Evolutionary conservation across 2,113 vertebrate genomes (phyloP), one percentile per base, ranked within the genome.

Genomic region (Entelurus aequoreus): DNA sequence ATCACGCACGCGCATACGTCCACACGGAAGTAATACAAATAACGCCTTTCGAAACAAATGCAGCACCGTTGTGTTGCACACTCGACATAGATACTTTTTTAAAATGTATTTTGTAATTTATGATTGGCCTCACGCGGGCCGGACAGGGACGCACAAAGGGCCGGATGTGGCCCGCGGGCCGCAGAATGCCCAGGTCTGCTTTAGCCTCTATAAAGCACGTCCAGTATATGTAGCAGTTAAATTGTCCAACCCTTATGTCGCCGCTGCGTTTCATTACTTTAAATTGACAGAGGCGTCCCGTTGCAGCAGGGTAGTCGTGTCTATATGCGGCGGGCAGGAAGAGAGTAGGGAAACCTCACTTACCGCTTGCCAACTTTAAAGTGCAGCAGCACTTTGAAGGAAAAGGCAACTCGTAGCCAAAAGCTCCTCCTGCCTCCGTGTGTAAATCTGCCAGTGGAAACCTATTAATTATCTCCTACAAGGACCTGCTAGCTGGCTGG

Each of bases 391-490:
- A 60, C 77, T 77, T 71, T 75, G 68, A 76, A 64, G 76, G 66
- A 80, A 78, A 82, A 72, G 71, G 69, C 78, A 77, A 50, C 77
- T 82, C 58, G 51, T 64, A 67, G 68, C 70, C 69, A 72, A 52
- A 46, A 51, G 16, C 66, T 71, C 58, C 55, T 72, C 40, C 69
- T 72, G 66, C 69, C 62, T 65, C 35, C 46, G 35, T 77, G 75
- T 79, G 77, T 84, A 86, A 86, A 85, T 83, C 82, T 80, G 81
- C 80, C 79, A 80, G 77, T 74, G 78, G 71, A 80, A 84, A 80
- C 72, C 81, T 79, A 81, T 87, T 86, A 81, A 88, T 87, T 88
- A 87, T 84, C 72, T 85, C 68, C 70, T 69, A 80, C 85, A 81
- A 71, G 77, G 75, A 78, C 80, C 70, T 80, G 75, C 76, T 79